Evolutionary conservation across 2,797 vertebrate genomes (phyloP).

Genomic region (Triplophysa bombifrons): DNA sequence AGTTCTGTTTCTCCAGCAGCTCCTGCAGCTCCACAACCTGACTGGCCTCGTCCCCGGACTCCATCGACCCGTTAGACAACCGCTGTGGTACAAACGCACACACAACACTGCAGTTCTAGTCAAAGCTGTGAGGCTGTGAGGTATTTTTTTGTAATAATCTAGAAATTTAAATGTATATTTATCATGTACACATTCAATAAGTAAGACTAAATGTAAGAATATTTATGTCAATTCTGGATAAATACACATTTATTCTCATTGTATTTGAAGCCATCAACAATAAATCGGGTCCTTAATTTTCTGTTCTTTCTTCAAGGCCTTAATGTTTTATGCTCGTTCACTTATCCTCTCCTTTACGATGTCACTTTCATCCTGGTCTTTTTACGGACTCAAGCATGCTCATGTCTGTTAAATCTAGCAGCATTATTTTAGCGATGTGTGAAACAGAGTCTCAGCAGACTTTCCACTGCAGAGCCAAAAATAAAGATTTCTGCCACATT

Average conservation of each 20-base stretch:
- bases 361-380: not conserved
- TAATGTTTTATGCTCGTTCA: too few relatives aligned
- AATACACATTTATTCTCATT: too few relatives aligned
- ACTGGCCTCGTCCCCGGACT: conserved; percentile 90
- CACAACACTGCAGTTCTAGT: not conserved
- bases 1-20: conserved; percentile 96
- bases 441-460: conserved; percentile 28
- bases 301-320: too few relatives aligned
- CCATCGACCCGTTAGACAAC: conserved; percentile 94
- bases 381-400: not conserved
- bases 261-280: not conserved
- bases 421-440: conserved; percentile 7
- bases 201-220: not conserved
- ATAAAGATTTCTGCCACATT: conserved; percentile 29
- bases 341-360: not conserved
- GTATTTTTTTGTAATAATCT: too few relatives aligned
- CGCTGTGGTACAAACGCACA: conserved; percentile 73
- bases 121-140: not conserved
- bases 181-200: too few relatives aligned
- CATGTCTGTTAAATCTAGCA: conserved; percentile 22
- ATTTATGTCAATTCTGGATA: not conserved
- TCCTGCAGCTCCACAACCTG: conserved; percentile 97
- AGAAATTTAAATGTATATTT: too few relatives aligned
- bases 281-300: not conserved
- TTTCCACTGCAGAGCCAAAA: conserved; percentile 24